Evolutionary conservation across 2,888 invertebrate genomes (phyloP).

Genomic region (Drosophila algonquin): DNA sequence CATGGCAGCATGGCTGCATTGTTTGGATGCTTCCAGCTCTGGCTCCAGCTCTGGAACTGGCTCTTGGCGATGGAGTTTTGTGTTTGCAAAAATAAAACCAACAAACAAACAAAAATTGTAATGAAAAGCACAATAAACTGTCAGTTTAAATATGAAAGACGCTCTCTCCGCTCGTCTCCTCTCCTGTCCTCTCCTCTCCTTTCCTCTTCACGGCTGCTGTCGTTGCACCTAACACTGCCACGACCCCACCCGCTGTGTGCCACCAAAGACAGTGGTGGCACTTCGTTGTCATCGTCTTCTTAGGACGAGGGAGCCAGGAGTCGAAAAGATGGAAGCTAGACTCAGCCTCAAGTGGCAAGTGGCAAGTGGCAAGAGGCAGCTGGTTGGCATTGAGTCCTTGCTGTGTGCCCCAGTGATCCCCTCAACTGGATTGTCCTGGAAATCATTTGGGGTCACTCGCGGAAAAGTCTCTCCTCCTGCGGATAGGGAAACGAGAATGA

Average conservation of each 20-base stretch:
- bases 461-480: slow-evolving; percentile 19
- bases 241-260: not conserved
- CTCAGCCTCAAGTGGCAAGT: not conserved
- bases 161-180: slow-evolving; percentile 11
- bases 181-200: not conserved
- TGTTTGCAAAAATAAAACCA: slow-evolving; percentile 72
- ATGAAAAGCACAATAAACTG: slow-evolving; percentile 78
- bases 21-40: slow-evolving; percentile 25
- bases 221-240: not conserved
- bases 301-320: not conserved
- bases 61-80: slow-evolving; percentile 36
- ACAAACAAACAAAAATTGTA: slow-evolving; percentile 64
- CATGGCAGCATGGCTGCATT: slow-evolving; percentile 28
- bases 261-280: slow-evolving; percentile 11
- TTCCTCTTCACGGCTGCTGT: slow-evolving; percentile 7
- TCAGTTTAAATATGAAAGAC: slow-evolving; percentile 78
- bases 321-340: not conserved
- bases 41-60: not conserved
- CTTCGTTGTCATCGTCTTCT: slow-evolving; percentile 15
- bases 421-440: slow-evolving; percentile 24
- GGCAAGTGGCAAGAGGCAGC: not conserved
- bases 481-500: slow-evolving; percentile 17
- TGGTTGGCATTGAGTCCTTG: not conserved
- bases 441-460: slow-evolving; percentile 47
- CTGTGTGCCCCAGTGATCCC: slow-evolving; percentile 4